phyloP scores from a whole-genome alignment of 2,888 invertebrate genomes.

The Rhamphomyia laevipes region DNA sequence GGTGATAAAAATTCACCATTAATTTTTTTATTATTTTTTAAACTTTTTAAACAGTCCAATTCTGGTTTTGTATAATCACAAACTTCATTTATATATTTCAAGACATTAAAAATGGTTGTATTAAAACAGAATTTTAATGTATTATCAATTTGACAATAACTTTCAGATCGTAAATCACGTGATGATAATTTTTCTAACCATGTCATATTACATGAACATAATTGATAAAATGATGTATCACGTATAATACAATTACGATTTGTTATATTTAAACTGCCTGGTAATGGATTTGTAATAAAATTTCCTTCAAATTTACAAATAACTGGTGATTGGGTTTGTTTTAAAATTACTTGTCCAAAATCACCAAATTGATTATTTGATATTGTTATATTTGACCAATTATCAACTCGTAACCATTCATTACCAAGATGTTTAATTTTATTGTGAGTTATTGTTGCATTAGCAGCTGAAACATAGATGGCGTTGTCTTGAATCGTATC shows the following conservation, averaged over 20 bases:
- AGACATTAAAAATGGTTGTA: slow-evolving; percentile 25
- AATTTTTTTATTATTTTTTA: slow-evolving; percentile 21
- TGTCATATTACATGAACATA: slow-evolving; percentile 27
- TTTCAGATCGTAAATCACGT: slow-evolving; percentile 29
- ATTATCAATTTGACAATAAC: slow-evolving; percentile 27
- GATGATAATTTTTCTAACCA: slow-evolving; percentile 27
- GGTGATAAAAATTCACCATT: slow-evolving; percentile 26
- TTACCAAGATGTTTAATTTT: slow-evolving; percentile 23
- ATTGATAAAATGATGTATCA: slow-evolving; percentile 24
- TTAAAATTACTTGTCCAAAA: slow-evolving; percentile 25
- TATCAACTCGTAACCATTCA: slow-evolving; percentile 30
- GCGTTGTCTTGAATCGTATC: slow-evolving; percentile 28
- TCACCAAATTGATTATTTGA: slow-evolving; percentile 28
- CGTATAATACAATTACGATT: slow-evolving; percentile 26
- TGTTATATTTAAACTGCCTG: slow-evolving; percentile 29
- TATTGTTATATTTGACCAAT: slow-evolving; percentile 27
- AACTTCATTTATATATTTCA: slow-evolving; percentile 29
- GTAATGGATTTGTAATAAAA: slow-evolving; percentile 24
- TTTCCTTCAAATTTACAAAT: slow-evolving; percentile 32
- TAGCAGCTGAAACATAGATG: slow-evolving; percentile 27
- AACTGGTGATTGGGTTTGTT: slow-evolving; percentile 18
- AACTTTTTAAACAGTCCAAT: slow-evolving; percentile 26
- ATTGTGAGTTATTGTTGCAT: slow-evolving; percentile 28
- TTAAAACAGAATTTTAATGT: slow-evolving; percentile 29
- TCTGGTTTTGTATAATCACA: slow-evolving; percentile 26